Conservation (phyloP, 2,888 invertebrate genomes). For the Metopia argyrocephala region DNA sequence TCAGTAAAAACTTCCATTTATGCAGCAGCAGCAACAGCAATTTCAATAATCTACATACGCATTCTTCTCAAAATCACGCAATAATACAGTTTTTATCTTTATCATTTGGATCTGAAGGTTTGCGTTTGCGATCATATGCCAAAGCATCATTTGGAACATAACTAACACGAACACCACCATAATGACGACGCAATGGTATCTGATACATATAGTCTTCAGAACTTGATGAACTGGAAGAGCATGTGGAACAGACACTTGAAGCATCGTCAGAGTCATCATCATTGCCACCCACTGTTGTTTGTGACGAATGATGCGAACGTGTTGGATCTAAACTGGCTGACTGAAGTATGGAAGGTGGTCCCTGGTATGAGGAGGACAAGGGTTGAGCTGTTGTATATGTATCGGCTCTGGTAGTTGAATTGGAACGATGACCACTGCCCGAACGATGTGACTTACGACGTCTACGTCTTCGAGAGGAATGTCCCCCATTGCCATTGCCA, state of each 20-base stretch:
- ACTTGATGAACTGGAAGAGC: constrained; percentile 90
- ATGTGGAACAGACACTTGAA: constrained; percentile 92
- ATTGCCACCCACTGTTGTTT: constrained; percentile 61
- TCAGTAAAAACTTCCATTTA: constrained; percentile 23
- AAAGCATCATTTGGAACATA: constrained; percentile 96
- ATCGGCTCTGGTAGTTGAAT: constrained; percentile 74
- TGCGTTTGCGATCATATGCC: constrained; percentile 87
- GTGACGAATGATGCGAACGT: constrained; percentile 53
- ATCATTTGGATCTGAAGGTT: constrained; percentile 78
- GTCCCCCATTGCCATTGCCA: constrained; percentile 70
- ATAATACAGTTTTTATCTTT: constrained; percentile 91
- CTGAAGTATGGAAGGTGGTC: constrained; percentile 70
- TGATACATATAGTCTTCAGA: constrained; percentile 94
- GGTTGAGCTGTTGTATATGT: constrained; percentile 75
- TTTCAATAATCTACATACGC: background rate
- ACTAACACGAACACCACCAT: constrained; percentile 92
- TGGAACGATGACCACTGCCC: constrained; percentile 73
- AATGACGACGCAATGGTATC: constrained; percentile 89
- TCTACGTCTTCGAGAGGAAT: constrained; percentile 74
- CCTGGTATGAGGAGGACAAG: constrained; percentile 76
- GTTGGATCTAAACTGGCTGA: constrained; percentile 54
- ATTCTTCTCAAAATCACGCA: constrained; percentile 83
- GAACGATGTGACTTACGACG: constrained; percentile 74
- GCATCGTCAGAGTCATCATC: constrained; percentile 83
- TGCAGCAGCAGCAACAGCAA: constrained; percentile 24